Percentiles rank a stretch among this genome's conserved stretches.
These are phyloP conservation scores for Phragmatobia fuliginosa DNA, from an alignment of 2,888 invertebrate species.

Conservation along the genomic window DNA sequence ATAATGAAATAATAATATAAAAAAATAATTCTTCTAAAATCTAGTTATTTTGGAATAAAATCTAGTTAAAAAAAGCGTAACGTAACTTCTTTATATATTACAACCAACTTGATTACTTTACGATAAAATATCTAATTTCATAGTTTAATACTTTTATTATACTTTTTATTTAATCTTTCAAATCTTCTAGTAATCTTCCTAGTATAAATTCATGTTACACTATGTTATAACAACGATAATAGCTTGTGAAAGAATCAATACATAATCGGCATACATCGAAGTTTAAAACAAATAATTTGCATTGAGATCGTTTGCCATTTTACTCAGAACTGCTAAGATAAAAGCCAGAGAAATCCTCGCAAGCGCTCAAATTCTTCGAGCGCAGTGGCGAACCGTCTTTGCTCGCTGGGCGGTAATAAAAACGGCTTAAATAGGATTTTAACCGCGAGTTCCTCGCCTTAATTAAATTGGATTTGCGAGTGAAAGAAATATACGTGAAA, in stretches of 20 bases:
- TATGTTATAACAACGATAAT: not conserved
- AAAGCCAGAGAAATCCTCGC: constrained; percentile 80
- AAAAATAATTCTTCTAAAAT: no score
- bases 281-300: constrained; percentile 74
- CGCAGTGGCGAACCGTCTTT: constrained; percentile 83
- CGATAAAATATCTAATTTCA: no score
- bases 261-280: constrained; percentile 46
- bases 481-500: constrained; percentile 85
- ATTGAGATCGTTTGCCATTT: constrained; percentile 78
- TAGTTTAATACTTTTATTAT: no score
- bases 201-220: not conserved
- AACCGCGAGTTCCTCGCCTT: constrained; percentile 86
- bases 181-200: not conserved
- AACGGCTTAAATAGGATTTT: constrained; percentile 87
- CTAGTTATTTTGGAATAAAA: no score
- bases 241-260: constrained; percentile 19
- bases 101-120: no score
- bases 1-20: no score
- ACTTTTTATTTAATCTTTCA: no score
- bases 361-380: constrained; percentile 82
- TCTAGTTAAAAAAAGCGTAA: no score
- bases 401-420: constrained; percentile 86
- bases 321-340: constrained; percentile 74
- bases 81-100: no score
- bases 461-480: constrained; percentile 87